Evolutionary conservation across 2,113 vertebrate species (phyloP).

Genomic region (Strigops habroptila): DNA sequence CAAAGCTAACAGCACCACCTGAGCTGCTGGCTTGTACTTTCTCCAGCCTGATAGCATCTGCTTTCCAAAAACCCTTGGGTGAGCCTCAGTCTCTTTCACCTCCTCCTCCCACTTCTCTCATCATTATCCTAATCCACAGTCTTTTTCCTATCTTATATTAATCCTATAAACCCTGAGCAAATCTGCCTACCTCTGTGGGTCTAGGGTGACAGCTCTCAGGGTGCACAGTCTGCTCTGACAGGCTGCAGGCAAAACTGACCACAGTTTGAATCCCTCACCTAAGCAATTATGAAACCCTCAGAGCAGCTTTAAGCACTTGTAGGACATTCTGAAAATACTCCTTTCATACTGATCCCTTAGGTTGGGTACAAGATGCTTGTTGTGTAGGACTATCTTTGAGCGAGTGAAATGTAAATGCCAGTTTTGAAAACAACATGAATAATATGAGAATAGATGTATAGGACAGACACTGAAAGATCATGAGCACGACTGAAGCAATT

Average conservation of each 20-base stretch:
- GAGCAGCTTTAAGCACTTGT: neutral
- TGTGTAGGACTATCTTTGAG: neutral
- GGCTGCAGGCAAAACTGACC: neutral
- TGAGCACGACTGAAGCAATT: neutral
- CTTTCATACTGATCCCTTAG: neutral
- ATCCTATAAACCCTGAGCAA: slow-evolving; percentile 35
- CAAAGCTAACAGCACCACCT: neutral
- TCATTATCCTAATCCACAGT: neutral
- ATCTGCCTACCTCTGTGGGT: neutral
- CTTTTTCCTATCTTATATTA: neutral
- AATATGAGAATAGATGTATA: neutral
- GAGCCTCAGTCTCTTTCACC: neutral
- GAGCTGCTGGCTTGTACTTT: neutral
- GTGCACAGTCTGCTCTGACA: neutral
- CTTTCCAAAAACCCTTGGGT: neutral
- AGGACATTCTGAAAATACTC: neutral
- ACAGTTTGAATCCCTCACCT: neutral
- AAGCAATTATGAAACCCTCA: neutral
- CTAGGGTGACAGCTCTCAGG: neutral
- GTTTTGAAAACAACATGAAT: neutral
- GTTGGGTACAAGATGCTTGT: neutral
- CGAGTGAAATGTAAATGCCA: neutral
- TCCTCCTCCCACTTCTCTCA: neutral
- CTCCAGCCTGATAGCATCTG: neutral
- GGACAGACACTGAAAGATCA: neutral